Base-by-base conservation (phyloP, 53 echinoderm and acorn worm species). In the Astropecten irregularis region DNA sequence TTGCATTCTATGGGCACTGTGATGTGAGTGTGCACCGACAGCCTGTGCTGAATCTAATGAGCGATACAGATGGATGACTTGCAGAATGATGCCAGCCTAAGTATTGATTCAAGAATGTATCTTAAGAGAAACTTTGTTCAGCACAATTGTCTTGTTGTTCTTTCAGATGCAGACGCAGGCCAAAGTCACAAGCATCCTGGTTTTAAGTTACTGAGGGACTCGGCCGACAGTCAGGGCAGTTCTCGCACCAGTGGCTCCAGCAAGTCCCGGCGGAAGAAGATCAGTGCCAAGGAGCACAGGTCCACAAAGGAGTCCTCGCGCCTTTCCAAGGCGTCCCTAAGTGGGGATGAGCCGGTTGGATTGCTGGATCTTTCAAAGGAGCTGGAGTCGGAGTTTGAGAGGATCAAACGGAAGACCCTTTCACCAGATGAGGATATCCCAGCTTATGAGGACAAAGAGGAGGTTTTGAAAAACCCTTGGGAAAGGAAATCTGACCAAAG, bases 311-410 rank as follows among this genome's bases (percentile, higher is more conserved):
- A 61, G 3, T 79, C 36, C 29, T 9, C 79, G 18, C 62, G 79
- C 20, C 42, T 16, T 29, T 19, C 26, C 47, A 61, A 79, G 79
- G 11, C 61, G 2, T 61, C 61, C n/a, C n/a, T 31, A 5, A 57
- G 63, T 10, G 79, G 57, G 26, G 26, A 56, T 31, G 32, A 30
- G 3, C 18, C 26, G 16, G 79, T 46, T 22, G 79, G 79, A 31
- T 40, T 63, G 23, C 79, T 88, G 40, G 62, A 83, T 30, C 72
- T 87, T 2, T 83, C 85, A n/a, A 62, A 64, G 20, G 89, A 89
- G 50, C 51, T 89, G 68, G 89, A 93, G 36, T 84, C 87, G 1
- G 93, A 93, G 71, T 86, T 89, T 81, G 93, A 93, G 62, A 81
- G 93, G 35, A 93, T 93, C 70, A 84, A 85, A 37, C 69, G 84